Percentiles rank a stretch among this genome's conserved stretches.
Evolutionary conservation across 2,797 vertebrate species (phyloP).

Genomic region (Liasis olivaceus): DNA sequence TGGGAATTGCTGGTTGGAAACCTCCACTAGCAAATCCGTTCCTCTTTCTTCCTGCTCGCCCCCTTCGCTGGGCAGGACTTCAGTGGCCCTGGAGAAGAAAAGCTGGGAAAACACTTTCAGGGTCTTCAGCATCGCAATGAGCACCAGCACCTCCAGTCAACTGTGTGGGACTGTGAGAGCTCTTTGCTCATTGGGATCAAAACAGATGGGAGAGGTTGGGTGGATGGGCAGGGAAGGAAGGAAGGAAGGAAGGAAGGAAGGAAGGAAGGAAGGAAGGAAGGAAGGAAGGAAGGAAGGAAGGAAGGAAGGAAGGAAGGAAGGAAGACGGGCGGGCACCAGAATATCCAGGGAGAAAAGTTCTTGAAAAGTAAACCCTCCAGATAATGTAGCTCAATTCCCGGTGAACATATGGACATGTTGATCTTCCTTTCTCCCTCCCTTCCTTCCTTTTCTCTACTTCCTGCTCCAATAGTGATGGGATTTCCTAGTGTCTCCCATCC

Average conservation of each 20-base stretch:
- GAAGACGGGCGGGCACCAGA: neutral
- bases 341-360: neutral
- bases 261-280: accelerated
- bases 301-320: accelerated
- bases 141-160: neutral
- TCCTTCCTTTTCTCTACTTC: neutral
- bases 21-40: neutral
- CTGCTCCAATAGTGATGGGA: neutral
- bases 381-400: neutral
- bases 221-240: accelerated
- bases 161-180: neutral
- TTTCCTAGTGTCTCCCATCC: neutral
- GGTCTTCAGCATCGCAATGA: neutral
- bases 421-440: too few relatives aligned
- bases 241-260: accelerated
- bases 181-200: neutral
- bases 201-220: accelerated
- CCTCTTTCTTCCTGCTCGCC: neutral
- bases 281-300: accelerated
- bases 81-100: neutral
- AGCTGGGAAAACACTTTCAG: neutral
- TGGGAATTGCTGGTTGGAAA: neutral
- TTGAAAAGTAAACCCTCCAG: neutral
- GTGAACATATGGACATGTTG: neutral
- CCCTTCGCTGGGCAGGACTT: neutral